phyloP scores from a whole-genome alignment of 2,797 vertebrate species.

The Prionace glauca region DNA sequence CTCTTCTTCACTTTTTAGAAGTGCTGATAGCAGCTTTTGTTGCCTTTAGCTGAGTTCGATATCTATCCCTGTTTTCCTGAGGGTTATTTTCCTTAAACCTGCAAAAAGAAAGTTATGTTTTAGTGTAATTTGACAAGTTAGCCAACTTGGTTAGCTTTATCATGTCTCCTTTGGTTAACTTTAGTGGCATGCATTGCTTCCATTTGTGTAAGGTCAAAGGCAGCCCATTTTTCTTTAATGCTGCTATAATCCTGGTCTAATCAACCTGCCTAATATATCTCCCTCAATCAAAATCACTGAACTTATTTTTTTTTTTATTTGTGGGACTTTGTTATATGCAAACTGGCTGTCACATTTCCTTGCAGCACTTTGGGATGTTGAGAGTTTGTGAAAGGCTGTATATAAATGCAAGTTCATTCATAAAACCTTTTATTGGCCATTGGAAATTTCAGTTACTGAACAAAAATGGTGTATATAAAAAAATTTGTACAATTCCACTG shows the following conservation, averaged over 20 bases:
- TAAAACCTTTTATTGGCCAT: neutral
- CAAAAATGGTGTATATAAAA: slow-evolving; percentile 2
- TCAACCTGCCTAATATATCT: neutral
- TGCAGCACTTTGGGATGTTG: neutral
- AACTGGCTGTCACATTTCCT: neutral
- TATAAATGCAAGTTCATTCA: neutral
- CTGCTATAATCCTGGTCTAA: neutral
- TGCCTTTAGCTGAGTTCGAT: slow-evolving; percentile 16
- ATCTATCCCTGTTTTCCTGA: slow-evolving; percentile 24
- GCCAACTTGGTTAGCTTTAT: neutral
- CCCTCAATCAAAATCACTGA: neutral
- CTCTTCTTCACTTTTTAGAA: slow-evolving; percentile 10
- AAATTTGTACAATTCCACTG: neutral
- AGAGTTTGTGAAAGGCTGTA: neutral
- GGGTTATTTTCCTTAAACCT: slow-evolving; percentile 26
- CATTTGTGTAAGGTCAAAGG: neutral
- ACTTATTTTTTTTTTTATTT: neutral
- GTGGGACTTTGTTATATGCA: neutral
- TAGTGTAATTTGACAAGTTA: neutral
- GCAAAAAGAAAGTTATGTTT: slow-evolving; percentile 14
- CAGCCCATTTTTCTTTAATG: neutral
- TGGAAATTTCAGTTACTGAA: neutral
- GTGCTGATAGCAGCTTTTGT: slow-evolving; percentile 14
- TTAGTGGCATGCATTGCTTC: neutral
- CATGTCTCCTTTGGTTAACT: neutral